Base-by-base conservation (phyloP, 2,797 vertebrate species). In the Falco cherrug region DNA sequence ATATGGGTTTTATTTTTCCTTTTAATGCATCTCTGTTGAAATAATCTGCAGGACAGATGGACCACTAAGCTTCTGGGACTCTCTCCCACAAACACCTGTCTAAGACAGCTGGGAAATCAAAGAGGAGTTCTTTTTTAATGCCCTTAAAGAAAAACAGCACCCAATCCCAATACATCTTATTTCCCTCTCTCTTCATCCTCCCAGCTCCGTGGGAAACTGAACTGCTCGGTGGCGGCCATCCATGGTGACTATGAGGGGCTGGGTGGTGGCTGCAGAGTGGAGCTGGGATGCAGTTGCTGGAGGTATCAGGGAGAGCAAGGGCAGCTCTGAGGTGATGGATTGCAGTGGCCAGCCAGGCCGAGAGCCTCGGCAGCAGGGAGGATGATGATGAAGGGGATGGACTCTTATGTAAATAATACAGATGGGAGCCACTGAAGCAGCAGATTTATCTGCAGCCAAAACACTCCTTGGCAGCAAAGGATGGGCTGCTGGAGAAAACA, bases 21-120 rank as follows among this genome's bases (percentile, higher is more conserved):
- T 95, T 69, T 88, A 54, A 65, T 35, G 35, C 71, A 95, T 89
- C 76, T 51, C 50, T 56, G 17, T 78, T 88, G 92, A 91, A 81
- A 78, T 96, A 57, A 68, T 95, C 90, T 95, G 92, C 61, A 73
- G 95, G 96, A 95, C 94, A 95, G 93, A 95, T 97, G 96, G 94
- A 84, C 61, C 0, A 0, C 81, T 91, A 75, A 91, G 76, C 84
- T 93, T 85, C 87, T 95, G 91, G 79, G 89, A 24, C 70, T 50
- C 47, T 90, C 69, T 93, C 87, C 85, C 33, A 76, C 75, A 61
- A 95, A 91, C 93, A 96, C 96, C 95, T 93, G 93, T 82, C 84
- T 85, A 19, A 89, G 69, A 59, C 92, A 93, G 73, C 79, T 94
- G 89, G 69, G 94, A 89, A 83, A 79, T 86, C 79, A 83, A 82